A percentile compares a stretch with the other conserved stretches of the same genome.
Conservation (phyloP, 1,140 invertebrate species). For the Drosophila biarmipes region DNA sequence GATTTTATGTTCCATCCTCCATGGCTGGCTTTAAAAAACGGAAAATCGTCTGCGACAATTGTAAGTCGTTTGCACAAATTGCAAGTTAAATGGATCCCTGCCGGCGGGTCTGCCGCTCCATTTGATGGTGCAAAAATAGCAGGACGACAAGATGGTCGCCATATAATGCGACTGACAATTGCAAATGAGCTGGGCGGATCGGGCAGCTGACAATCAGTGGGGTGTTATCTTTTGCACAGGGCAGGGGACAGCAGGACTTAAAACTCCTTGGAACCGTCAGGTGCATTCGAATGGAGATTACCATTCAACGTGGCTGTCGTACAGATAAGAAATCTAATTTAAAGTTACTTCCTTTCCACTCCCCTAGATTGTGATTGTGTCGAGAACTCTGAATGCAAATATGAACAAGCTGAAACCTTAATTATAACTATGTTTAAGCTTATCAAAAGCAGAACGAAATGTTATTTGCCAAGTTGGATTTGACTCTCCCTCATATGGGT, state of each 20-base stretch:
- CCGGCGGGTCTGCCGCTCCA: constrained; percentile 39
- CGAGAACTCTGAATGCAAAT: background rate
- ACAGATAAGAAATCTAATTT: constrained; percentile 27
- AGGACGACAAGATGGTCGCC: background rate
- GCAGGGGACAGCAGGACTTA: constrained; percentile 1
- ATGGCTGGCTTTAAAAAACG: constrained; percentile 3
- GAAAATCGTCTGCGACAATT: constrained; percentile 53
- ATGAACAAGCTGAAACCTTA: constrained; percentile 1
- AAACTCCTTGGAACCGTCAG: background rate
- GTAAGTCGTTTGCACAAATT: constrained; percentile 61
- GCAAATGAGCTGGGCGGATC: constrained; percentile 29
- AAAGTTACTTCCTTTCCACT: constrained; percentile 6
- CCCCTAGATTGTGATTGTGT: background rate
- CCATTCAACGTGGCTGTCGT: background rate
- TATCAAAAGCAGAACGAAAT: constrained; percentile 20
- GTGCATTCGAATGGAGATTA: constrained; percentile 9
- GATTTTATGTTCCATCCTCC: constrained; percentile 38
- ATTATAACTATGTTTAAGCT: constrained; percentile 28
- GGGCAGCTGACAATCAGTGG: constrained; percentile 33
- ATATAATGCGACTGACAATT: constrained; percentile 38
- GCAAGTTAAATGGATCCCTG: constrained; percentile 58
- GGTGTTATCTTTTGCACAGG: constrained; percentile 38
- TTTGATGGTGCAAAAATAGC: constrained; percentile 22
- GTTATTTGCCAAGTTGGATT: background rate
- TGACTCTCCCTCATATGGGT: background rate